Percentiles rank a stretch among this genome's conserved stretches.
phyloP scores from a whole-genome alignment of 2,113 vertebrate species.

The Caranx melampygus region DNA sequence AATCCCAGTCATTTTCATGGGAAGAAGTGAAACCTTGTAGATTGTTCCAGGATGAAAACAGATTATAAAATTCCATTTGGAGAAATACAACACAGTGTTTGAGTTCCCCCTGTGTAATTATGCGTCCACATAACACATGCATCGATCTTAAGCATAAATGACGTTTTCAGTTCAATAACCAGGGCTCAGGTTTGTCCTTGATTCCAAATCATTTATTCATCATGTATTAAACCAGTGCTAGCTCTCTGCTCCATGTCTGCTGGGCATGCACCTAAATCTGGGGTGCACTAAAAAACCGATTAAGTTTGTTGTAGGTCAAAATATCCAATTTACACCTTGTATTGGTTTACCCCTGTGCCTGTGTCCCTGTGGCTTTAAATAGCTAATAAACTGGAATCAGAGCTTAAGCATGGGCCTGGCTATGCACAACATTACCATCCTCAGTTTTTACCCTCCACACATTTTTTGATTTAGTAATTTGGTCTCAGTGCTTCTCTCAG shows the following conservation, averaged over 20 bases:
- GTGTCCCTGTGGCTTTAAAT: background rate
- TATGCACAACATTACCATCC: background rate
- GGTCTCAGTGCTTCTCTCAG: background rate
- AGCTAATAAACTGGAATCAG: background rate
- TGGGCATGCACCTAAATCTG: background rate
- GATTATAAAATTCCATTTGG: background rate
- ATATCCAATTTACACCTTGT: background rate
- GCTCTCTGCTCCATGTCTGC: constrained; percentile 5
- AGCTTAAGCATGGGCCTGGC: background rate
- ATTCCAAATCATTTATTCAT: background rate
- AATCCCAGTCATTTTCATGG: background rate
- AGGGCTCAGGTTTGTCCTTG: background rate
- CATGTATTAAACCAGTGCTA: background rate
- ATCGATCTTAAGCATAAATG: background rate
- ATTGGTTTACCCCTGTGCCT: background rate
- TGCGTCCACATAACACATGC: background rate
- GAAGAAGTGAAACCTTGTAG: background rate
- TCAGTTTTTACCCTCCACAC: background rate
- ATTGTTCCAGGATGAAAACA: background rate
- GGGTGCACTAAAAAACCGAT: constrained; percentile 19
- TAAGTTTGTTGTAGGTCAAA: background rate
- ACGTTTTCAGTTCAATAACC: too few species aligned
- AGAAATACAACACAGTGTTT: too few species aligned
- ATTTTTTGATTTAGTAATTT: background rate
- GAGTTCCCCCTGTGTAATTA: too few species aligned